These are phyloP conservation scores for Megamerina dolium DNA, from an alignment of 2,888 invertebrate genomes.

Conservation along the genomic window DNA sequence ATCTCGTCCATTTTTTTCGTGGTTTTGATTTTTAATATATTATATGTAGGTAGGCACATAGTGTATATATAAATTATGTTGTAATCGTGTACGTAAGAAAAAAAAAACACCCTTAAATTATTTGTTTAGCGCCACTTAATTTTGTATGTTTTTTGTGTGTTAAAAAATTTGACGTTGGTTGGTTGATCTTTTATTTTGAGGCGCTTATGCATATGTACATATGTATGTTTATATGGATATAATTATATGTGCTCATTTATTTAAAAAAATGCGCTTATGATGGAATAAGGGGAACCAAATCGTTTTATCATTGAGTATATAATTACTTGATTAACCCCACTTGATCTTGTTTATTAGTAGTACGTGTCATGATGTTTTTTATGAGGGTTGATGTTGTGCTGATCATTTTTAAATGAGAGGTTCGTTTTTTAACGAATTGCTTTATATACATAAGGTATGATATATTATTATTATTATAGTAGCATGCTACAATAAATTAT, in stretches of 20 bases:
- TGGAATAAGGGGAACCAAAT: constrained; percentile 7
- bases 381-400: no score
- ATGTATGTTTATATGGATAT: constrained; percentile 3
- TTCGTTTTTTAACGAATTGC: no score
- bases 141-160: constrained; percentile 13
- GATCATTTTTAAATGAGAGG: no score
- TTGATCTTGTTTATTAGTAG: constrained; percentile 11
- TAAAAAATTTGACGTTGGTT: no score
- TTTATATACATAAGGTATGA: no score
- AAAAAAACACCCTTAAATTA: constrained; percentile 39
- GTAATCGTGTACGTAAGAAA: constrained; percentile 33
- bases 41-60: no score
- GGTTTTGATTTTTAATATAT: constrained; percentile 10
- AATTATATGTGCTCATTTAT: no score
- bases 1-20: no score
- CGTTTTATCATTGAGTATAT: constrained; percentile 8
- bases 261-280: constrained; percentile 14
- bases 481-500: no score
- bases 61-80: constrained; percentile 29
- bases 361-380: no score
- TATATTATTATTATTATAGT: no score
- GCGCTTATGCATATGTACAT: not conserved
- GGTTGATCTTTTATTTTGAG: not conserved
- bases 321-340: constrained; percentile 17
- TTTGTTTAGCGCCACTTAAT: constrained; percentile 40